Base-by-base conservation (phyloP, 2,888 invertebrate species). In the Eupithecia vulgata region DNA sequence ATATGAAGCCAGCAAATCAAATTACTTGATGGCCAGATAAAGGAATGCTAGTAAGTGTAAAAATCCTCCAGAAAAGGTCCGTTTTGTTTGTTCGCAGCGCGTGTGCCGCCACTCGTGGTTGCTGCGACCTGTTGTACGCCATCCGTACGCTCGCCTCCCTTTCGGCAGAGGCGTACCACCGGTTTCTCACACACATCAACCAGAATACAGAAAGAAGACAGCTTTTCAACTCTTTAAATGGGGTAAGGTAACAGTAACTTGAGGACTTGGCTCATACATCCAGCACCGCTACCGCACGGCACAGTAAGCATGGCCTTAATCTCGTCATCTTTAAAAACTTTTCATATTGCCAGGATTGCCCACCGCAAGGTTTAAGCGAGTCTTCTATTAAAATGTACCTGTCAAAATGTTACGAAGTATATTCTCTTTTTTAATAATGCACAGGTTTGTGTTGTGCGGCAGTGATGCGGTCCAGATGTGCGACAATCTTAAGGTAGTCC, bases 131-230 rank as follows among this genome's bases (percentile, higher is more conserved):
- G 42, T 1, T 67, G 62, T 42, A 17, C 70, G 67, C 35, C 1
- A 13, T 75, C 7, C 72, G 75, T 25, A 13, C 72, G 15, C 67
- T 75, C 13, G 71, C 75, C 35, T 62, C 62, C 67, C 35, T 67
- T 37, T n/a, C 30, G 61, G 30, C 21, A n/a, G 25, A 17, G 35
- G 59, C 21, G 1, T 34, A 71, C 68, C 15, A 5, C 48, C 8
- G 6, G 37, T 61, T 69, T 40, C 66, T 70, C 5, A 4, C 15
- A 15, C 15, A 40, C 45, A 35, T 70, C 8, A 30, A 30, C 40
- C n/a, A n/a, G 30, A 35, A 25, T 21, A 12, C 35, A 35, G 45
- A 35, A 21, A 52, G 52, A 52, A 25, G 4, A 48, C 45, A 70
- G 45, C 48, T 70, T 35, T 45, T 64, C 48, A 48, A 62, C 10